Evolutionary conservation across 2,888 invertebrate species (phyloP), one percentile per base, ranked within the genome.

Genomic region (Cephonodes hylas): DNA sequence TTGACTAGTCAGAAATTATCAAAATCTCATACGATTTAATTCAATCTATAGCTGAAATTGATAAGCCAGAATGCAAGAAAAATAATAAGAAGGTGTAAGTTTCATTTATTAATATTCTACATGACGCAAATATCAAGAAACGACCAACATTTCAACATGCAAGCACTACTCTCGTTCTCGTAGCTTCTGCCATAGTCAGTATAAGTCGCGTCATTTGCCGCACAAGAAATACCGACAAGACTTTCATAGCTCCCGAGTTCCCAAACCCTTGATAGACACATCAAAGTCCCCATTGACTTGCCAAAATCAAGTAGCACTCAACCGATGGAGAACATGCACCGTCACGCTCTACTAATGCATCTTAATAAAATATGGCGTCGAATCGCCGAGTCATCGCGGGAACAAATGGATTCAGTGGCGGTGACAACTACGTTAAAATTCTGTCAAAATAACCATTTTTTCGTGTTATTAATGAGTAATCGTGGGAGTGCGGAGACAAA

Each of bases 341-440:
- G 63, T 70, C 70, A 70, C 64, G 53, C 38, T 58, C 5, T 2
- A 42, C 68, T 73, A 73, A 71, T 73, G 71, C 70, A 64, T 70
- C 68, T 68, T 27, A 57, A 48, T 23, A 62, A 67, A 65, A 67
- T n/a, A n/a, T 62, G 61, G 61, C 44, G 57, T 44, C 46, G 3
- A 53, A 7, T 23, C 67, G 72, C 63, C 71, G 60, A 66, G 75
- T 76, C 76, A 75, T 71, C 72, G 63, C 67, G 70, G 59, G 67
- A 62, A 66, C 63, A 70, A 73, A 72, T 71, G 70, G 70, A 71
- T 57, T 59, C 68, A 60, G 73, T 68, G 70, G 70, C 71, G 66
- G 53, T 53, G 53, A 53, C 53, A 53, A 18, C 53, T 61, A 62
- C 44, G 63, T 42, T 61, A 68, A 63, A 67, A 58, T 60, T 56